Evolutionary conservation across 2,888 invertebrate genomes (phyloP).

Genomic region (Brenthis hecate): DNA sequence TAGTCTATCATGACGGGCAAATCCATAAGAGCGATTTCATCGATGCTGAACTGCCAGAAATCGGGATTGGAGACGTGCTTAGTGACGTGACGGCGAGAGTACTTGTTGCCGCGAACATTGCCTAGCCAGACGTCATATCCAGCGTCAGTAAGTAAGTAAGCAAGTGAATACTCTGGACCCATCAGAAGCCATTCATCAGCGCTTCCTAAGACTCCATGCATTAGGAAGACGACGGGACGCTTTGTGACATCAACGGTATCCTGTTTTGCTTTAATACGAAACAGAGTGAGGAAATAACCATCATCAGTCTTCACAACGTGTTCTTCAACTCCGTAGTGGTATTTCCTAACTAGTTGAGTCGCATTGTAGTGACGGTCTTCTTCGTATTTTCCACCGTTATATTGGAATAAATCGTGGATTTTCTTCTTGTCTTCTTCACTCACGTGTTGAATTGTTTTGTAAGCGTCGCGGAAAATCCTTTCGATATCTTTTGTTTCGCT

Average conservation of each 20-base stretch:
- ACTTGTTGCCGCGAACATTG: slow-evolving; percentile 71
- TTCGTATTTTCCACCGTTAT: slow-evolving; percentile 46
- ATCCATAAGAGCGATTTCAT: slow-evolving; percentile 72
- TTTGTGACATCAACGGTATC: slow-evolving; percentile 43
- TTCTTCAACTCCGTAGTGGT: slow-evolving; percentile 65
- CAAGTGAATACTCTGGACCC: slow-evolving; percentile 79
- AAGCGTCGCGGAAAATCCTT: slow-evolving; percentile 62
- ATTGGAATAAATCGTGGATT: slow-evolving; percentile 54
- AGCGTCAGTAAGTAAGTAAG: slow-evolving; percentile 65
- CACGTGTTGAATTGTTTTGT: slow-evolving; percentile 58
- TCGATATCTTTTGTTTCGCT: slow-evolving; percentile 55
- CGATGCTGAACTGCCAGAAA: slow-evolving; percentile 74
- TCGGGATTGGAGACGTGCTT: slow-evolving; percentile 62
- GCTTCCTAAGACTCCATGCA: slow-evolving; percentile 86
- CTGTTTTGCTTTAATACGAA: slow-evolving; percentile 66
- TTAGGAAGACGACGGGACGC: slow-evolving; percentile 76
- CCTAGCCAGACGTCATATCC: slow-evolving; percentile 77
- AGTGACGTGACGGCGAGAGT: slow-evolving; percentile 64
- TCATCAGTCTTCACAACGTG: slow-evolving; percentile 69
- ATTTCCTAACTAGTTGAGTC: slow-evolving; percentile 60
- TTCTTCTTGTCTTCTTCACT: slow-evolving; percentile 55
- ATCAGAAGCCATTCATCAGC: slow-evolving; percentile 87
- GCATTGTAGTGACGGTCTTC: slow-evolving; percentile 56
- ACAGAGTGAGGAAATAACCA: slow-evolving; percentile 69
- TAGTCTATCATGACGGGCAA: slow-evolving; percentile 74